Base-by-base conservation (phyloP, 2,113 vertebrate genomes). In the Myiozetetes cayanensis region DNA sequence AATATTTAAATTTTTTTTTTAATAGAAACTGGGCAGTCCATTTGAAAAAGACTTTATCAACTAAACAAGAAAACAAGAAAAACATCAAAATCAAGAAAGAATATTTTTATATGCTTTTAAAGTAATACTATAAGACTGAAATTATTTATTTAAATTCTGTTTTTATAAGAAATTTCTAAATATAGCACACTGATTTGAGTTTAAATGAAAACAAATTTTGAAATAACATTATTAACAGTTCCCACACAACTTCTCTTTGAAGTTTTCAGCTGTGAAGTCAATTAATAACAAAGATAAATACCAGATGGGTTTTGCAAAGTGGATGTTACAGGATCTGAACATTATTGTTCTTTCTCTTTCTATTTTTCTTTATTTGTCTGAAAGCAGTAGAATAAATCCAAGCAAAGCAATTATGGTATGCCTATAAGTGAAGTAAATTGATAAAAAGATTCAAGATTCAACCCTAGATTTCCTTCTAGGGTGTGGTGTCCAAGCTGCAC, bases 191-290 rank as follows among this genome's bases (percentile, higher is more conserved):
- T 91, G 31, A 85, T 90, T 61, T 82, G 37, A 83, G 27, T 84
- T 95, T 87, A 89, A 94, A 93, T 43, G 33, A 88, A 94, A 94
- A 76, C 39, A 85, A 93, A 66, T 67, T 91, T 93, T 66, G 43
- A 77, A 89, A 67, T 67, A 82, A 74, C 37, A 35, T 68, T 25
- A 74, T 96, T 93, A 85, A 37, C 50, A 82, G 44, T 93, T 97
- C 50, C 43, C 79, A 94, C 53, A 86, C 33, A 85, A 6, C 30
- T 94, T 8, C 33, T 53, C 75, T 94, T 94, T 96, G 72, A 93
- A 93, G 52, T 84, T 28, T 86, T 95, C 33, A 77, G 35, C n/a
- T 96, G 85, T 91, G 92, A 93, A 90, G 82, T 52, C 87, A 87
- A 66, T 78, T 94, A 95, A 87, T 93, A 77, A 62, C 37, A 65